Base-by-base conservation (phyloP, 2,113 vertebrate species). In the Hippopotamus amphibius region DNA sequence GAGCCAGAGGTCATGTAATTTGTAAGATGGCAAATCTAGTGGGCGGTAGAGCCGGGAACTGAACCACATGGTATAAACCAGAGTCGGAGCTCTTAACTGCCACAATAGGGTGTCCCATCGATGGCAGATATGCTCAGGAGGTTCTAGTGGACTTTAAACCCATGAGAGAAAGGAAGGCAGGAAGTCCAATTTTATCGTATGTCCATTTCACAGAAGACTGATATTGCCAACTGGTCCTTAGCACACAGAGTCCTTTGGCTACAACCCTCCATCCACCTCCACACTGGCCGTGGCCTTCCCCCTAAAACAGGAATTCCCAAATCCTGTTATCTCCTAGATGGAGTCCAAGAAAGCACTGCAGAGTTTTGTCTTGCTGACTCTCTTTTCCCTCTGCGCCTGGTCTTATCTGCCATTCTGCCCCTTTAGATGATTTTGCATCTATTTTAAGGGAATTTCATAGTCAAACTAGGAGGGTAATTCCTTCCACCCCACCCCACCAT, bases 371-470 rank as follows among this genome's bases (percentile, higher is more conserved):
- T 94, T 41, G 28, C 59, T 57, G 74, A 28, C 43, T 33, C 50
- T 15, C 43, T 87, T 86, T 63, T 61, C 30, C 63, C 30, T 95
- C 83, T 80, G 41, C 41, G 13, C 74, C 65, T 80, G 28, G 17
- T 16, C 74, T 90, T 65, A 68, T 55, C 72, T 81, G 53, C 13
- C 37, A 50, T 71, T 90, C 74, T 90, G 24, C 30, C 43, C 7
- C 50, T 33, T 90, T 43, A 86, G 30, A 28, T 86, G 43, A 37
- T 3, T 90, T 81, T 77, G 37, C 43, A 90, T 77, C 37, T 22
- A 66, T 96, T 93, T 79, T 57, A 65, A 46, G 68, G 61, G 76
- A 84, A 59, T 72, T 90, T 94, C 61, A 61, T 59, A 66, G 57
- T 82, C 69, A 82, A 94, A 77, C 26, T 22, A 53, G 57, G 46